Percentiles rank a stretch among this genome's conserved stretches.
These are phyloP conservation scores for Acleris emargana DNA, from an alignment of 2,888 invertebrate species.

Conservation along the genomic window DNA sequence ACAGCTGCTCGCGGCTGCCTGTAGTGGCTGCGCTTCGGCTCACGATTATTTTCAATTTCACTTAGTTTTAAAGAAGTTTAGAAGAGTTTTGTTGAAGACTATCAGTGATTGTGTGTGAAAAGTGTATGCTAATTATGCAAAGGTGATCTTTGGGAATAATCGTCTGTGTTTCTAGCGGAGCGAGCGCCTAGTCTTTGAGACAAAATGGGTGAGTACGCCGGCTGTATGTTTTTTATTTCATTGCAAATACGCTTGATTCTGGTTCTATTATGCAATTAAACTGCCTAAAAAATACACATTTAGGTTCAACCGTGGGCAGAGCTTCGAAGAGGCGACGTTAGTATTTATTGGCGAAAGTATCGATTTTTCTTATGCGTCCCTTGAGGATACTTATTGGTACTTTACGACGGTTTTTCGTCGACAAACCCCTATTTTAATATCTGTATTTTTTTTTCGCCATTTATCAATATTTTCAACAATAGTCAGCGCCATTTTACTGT, in stretches of 20 bases:
- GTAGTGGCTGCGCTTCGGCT: conserved; percentile 16
- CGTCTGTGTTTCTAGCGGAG: conserved; percentile 48
- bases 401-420: background rate
- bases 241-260: conserved; percentile 19
- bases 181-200: conserved; percentile 46
- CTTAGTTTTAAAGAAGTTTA: conserved; percentile 42
- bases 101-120: conserved; percentile 53
- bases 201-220: conserved; percentile 79
- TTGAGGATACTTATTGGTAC: conserved; percentile 30
- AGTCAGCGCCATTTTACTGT: background rate
- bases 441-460: background rate
- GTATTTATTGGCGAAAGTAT: conserved; percentile 68
- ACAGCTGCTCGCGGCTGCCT: conserved; percentile 25
- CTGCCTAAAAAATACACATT: background rate
- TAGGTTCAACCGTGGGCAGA: background rate
- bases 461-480: background rate
- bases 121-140: conserved; percentile 63
- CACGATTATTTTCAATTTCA: conserved; percentile 36
- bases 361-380: conserved; percentile 73
- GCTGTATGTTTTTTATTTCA: conserved; percentile 46
- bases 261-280: conserved; percentile 13
- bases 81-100: conserved; percentile 40
- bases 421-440: background rate
- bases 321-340: conserved; percentile 26
- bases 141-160: conserved; percentile 50